Percentiles rank a stretch among this genome's conserved stretches.
These are phyloP conservation scores for Siniperca scherzeri DNA, from an alignment of 2,797 vertebrate species.

Conservation along the genomic window DNA sequence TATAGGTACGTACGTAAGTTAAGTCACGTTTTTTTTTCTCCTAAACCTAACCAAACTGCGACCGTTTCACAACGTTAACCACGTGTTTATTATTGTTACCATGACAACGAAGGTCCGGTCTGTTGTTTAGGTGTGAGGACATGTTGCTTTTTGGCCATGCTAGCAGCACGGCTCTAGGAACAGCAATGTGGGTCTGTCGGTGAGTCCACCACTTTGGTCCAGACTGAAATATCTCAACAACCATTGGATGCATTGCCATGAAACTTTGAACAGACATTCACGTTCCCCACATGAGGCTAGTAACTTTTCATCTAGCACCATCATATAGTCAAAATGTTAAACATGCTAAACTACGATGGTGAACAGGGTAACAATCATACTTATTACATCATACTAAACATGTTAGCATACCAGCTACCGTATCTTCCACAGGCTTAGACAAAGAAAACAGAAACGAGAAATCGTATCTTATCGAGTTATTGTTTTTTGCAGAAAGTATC, in stretches of 20 bases:
- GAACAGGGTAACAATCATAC: neutral
- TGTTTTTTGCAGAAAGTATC: neutral
- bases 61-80: too few relatives aligned
- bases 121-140: too few relatives aligned
- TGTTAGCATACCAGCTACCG: too few relatives aligned
- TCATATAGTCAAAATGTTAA: neutral
- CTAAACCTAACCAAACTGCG: too few relatives aligned
- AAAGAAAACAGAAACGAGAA: neutral
- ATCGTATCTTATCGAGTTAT: neutral
- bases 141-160: neutral
- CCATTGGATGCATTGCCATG: neutral
- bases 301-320: neutral
- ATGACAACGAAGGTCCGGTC: too few relatives aligned
- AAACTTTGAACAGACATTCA: neutral
- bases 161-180: neutral
- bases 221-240: neutral
- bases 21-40: too few relatives aligned
- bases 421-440: neutral
- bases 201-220: neutral
- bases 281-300: neutral
- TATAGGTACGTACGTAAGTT: too few relatives aligned
- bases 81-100: too few relatives aligned
- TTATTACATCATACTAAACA: too few relatives aligned
- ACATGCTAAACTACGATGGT: neutral
- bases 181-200: neutral